These are phyloP conservation scores for Caenorhabditis virilis DNA, from an alignment of 2,888 invertebrate genomes.

Conservation along the genomic window DNA sequence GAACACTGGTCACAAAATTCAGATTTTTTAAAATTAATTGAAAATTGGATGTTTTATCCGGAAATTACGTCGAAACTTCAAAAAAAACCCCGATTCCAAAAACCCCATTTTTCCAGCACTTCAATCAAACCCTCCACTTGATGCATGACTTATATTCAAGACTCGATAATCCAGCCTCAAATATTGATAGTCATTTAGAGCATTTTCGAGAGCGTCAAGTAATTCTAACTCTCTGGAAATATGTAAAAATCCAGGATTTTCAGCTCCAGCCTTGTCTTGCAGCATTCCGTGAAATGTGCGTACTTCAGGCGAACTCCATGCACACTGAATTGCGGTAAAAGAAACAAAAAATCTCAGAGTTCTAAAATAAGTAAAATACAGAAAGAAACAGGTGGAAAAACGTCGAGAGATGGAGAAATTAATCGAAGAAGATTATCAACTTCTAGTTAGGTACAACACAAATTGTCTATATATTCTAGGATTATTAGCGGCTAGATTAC, in stretches of 20 bases:
- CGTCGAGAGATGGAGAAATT: conserved; percentile 22
- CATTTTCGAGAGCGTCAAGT: conserved; percentile 11
- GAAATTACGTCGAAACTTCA: no score
- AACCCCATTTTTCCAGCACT: conserved; percentile 18
- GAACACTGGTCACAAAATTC: no score
- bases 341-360: not conserved
- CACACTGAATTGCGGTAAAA: conserved; percentile 28
- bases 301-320: conserved; percentile 18
- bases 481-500: conserved; percentile 56
- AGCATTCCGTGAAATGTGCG: conserved; percentile 28
- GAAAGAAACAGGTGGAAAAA: conserved; percentile 33
- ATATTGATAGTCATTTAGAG: conserved; percentile 19
- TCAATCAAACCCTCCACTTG: conserved; percentile 26
- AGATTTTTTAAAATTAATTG: no score
- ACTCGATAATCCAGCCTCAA: conserved; percentile 28
- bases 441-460: conserved; percentile 50
- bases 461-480: conserved; percentile 59
- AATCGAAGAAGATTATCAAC: conserved; percentile 33
- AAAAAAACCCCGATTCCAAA: no score
- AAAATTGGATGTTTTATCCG: no score
- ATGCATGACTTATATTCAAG: conserved; percentile 44
- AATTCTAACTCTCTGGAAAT: no score
- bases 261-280: conserved; percentile 40
- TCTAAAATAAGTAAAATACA: conserved; percentile 5
- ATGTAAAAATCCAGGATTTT: no score